phyloP scores from a whole-genome alignment of 2,113 vertebrate species.

The Chamaetylas fuelleborni region DNA sequence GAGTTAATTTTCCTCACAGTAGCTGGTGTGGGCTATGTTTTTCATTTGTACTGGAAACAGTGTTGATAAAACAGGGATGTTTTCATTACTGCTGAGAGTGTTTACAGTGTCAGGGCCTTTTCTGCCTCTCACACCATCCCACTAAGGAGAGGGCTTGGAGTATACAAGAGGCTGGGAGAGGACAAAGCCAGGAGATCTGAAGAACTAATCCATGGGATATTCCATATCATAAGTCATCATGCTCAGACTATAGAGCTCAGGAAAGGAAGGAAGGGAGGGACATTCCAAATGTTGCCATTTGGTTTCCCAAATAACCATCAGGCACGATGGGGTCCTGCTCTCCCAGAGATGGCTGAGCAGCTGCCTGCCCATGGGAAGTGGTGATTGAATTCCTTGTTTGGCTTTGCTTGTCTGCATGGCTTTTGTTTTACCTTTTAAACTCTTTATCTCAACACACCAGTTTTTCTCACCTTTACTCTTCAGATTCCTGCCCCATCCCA shows the following conservation, averaged over 20 bases:
- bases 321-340: not conserved
- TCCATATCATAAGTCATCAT: not conserved
- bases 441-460: not conserved
- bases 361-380: fast-evolving
- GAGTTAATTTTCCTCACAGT: not conserved
- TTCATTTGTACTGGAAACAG: not conserved
- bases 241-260: not conserved
- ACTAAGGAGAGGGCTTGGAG: not conserved
- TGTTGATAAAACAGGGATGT: not conserved
- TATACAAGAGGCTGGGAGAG: not conserved
- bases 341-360: not conserved
- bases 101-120: not conserved
- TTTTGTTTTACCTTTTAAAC: not conserved
- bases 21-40: not conserved
- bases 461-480: not conserved
- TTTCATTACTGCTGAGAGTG: not conserved
- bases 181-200: not conserved
- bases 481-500: not conserved
- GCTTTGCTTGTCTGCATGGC: not conserved
- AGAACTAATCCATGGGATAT: not conserved
- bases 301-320: not conserved
- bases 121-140: not conserved
- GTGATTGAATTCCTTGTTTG: not conserved
- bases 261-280: not conserved
- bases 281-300: fast-evolving